A percentile compares a stretch with the other conserved stretches of the same genome.
These are phyloP conservation scores for Lacerta agilis DNA, from an alignment of 2,797 vertebrate genomes.

Conservation along the genomic window DNA sequence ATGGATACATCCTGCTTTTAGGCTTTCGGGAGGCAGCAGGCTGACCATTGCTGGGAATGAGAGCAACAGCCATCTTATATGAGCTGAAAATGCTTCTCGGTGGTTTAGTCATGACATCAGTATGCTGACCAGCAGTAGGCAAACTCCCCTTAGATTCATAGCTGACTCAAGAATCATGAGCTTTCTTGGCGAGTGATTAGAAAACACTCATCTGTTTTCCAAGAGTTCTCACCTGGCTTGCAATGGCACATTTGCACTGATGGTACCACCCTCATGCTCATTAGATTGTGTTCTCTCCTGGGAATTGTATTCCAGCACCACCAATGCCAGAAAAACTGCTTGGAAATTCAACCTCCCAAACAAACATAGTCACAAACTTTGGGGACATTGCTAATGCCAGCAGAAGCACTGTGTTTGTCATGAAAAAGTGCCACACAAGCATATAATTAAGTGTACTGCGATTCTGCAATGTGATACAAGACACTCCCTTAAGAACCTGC, in stretches of 20 bases:
- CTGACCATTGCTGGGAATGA: neutral
- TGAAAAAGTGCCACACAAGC: conserved; percentile 2
- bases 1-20: neutral
- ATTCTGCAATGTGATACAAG: neutral
- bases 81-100: neutral
- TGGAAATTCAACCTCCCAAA: neutral
- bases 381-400: neutral
- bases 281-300: neutral
- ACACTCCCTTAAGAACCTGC: conserved; percentile 2
- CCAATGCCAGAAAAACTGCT: neutral
- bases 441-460: neutral
- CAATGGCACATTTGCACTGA: neutral
- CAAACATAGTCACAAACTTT: neutral
- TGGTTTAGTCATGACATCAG: neutral
- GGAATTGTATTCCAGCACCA: neutral
- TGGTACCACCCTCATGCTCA: neutral
- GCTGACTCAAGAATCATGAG: neutral
- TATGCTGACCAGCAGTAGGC: neutral
- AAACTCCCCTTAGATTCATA: neutral
- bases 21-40: neutral
- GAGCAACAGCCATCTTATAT: neutral
- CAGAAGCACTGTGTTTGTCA: neutral
- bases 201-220: neutral
- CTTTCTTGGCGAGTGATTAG: neutral
- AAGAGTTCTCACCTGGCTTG: neutral